Evolutionary conservation across 2,888 invertebrate species (phyloP), one percentile per base, ranked within the genome.

Genomic region (Hipparchia semele): DNA sequence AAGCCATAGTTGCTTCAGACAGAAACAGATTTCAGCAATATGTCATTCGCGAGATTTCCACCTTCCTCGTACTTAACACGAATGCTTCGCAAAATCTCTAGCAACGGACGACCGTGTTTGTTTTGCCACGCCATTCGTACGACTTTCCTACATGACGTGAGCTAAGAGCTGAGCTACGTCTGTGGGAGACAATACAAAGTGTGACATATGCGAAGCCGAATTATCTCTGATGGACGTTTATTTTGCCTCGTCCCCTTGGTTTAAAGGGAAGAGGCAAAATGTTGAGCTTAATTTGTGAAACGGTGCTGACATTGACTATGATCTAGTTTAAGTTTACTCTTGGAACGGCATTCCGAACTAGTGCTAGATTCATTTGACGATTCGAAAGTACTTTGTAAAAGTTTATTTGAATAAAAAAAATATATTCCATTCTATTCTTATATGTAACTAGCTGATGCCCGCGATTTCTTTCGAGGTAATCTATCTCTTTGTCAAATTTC

Each of bases 151-250:
- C 69, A 69, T 69, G 69, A 61, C 69, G 12, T 45, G 39, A 23
- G 69, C 53, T 69, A 51, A 69, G 60, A 61, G 69, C 69, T 45
- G 69, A 69, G 60, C 51, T 53, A 69, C 61, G 69, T 53, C 60
- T 69, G 69, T n/a, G 69, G 61, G 39, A 69, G 61, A 69, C 61
- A 51, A 69, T 61, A 69, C 53, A 61, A 69, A 69, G 69, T 61
- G 69, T 61, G 69, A 69, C 69, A 51, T 69, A 61, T 69, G 61
- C 51, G 60, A 61, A 58, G 68, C 59, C 60, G 45, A 61, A 58
- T 61, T 69, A 69, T 69, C 61, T 61, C 69, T 65, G 65, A 65
- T 53, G 53, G 39, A 69, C 61, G 69, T 23, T 23, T 23, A 23
- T 23, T 23, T 23, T 23, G 23, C 23, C 23, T 23, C 23, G 23